Percentiles rank a stretch among this genome's conserved stretches.
Conservation (phyloP, 2,113 vertebrate species). For the Poecile atricapillus region DNA sequence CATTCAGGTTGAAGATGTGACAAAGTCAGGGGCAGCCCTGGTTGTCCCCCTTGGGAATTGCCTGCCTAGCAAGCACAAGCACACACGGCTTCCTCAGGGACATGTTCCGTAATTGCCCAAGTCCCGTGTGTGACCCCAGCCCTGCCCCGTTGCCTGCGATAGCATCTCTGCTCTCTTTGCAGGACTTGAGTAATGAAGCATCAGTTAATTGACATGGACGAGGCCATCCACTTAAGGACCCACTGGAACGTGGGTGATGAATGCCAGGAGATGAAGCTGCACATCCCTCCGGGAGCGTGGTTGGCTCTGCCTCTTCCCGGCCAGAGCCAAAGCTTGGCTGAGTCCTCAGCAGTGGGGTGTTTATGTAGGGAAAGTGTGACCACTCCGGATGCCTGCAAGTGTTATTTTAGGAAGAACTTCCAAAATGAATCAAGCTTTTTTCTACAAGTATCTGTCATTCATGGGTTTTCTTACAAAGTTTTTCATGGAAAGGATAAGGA, state of each 20-base stretch:
- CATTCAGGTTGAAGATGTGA: background rate
- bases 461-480: background rate
- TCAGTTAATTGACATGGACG: constrained; percentile 49
- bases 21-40: background rate
- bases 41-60: background rate
- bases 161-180: background rate
- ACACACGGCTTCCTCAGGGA: background rate
- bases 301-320: background rate
- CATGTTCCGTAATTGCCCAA: fast-evolving
- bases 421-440: background rate
- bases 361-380: background rate
- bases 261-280: background rate
- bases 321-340: background rate
- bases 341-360: background rate
- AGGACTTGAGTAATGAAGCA: constrained; percentile 4
- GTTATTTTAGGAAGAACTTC: background rate
- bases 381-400: background rate
- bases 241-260: constrained; percentile 16
- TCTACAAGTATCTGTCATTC: background rate
- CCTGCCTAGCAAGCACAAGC: background rate
- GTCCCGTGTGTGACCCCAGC: background rate
- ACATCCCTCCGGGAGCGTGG: fast-evolving
- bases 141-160: background rate
- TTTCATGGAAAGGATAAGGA: background rate
- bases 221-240: constrained; percentile 33